These are phyloP conservation scores for Rhinichthys osculus DNA, from an alignment of 2,797 vertebrate genomes.

Conservation along the genomic window DNA sequence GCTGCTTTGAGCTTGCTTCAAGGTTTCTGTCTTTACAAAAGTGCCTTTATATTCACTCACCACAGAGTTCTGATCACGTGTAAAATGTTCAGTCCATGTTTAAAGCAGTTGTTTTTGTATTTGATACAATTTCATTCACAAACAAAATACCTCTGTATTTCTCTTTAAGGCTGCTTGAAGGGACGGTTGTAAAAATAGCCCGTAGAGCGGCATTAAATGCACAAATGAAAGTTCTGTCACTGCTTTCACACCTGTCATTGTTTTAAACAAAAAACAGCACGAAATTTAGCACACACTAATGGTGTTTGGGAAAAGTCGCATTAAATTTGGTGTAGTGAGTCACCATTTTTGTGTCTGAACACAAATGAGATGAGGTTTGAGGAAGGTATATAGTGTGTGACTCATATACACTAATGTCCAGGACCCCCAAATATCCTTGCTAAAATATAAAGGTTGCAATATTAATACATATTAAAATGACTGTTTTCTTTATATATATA, in stretches of 20 bases:
- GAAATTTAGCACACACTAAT: neutral
- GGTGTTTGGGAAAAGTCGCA: neutral
- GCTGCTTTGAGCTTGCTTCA: conserved; percentile 7
- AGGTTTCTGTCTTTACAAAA: conserved; percentile 28
- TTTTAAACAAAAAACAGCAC: neutral
- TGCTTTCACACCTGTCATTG: neutral
- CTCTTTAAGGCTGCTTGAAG: neutral
- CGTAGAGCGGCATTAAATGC: no score
- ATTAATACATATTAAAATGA: no score
- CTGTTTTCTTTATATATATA: no score
- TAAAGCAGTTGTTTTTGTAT: neutral
- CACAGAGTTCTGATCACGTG: neutral
- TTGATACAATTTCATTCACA: neutral
- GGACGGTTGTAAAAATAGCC: neutral
- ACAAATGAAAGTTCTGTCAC: neutral
- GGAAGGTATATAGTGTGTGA: neutral
- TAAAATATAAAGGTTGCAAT: neutral
- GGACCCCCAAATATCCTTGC: neutral
- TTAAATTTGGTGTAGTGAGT: neutral
- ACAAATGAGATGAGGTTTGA: neutral
- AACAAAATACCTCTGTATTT: neutral
- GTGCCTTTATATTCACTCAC: conserved; percentile 11
- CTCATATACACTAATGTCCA: neutral
- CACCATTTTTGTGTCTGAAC: neutral
- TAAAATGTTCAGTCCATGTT: neutral